Evolutionary conservation across 1,140 invertebrate species (phyloP).

Genomic region (Fragariocoptes setiger): DNA sequence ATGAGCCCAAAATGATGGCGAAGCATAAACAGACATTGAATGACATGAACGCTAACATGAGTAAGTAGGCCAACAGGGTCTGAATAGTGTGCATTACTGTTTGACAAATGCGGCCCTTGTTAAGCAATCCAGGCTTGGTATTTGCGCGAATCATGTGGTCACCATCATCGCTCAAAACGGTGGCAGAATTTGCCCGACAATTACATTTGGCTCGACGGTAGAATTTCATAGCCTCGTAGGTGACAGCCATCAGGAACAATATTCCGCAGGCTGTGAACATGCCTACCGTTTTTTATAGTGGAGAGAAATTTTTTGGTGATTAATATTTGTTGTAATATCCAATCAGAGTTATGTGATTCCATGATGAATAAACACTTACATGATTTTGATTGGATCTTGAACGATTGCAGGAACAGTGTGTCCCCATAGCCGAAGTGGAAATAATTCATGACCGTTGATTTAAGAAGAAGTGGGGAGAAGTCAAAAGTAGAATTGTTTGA

Average conservation of each 20-base stretch:
- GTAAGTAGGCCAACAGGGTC: constrained; percentile 19
- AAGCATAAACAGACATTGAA: constrained; percentile 22
- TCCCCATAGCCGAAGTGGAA: not conserved
- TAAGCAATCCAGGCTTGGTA: not conserved
- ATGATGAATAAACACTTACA: no score
- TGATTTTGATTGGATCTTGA: no score
- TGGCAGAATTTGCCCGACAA: not conserved
- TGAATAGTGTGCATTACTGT: constrained; percentile 45
- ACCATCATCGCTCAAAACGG: not conserved
- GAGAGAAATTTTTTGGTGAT: no score
- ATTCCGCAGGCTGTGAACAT: constrained; percentile 5
- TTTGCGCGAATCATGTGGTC: not conserved
- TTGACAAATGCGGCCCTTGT: constrained; percentile 7
- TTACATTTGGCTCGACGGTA: constrained; percentile 4
- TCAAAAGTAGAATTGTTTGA: no score
- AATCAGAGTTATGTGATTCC: no score
- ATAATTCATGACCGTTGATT: no score
- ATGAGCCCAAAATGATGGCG: constrained; percentile 19
- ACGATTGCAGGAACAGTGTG: not conserved
- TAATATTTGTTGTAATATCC: no score
- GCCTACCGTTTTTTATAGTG: not conserved
- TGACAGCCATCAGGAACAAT: constrained; percentile 7
- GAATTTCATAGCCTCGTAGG: constrained; percentile 9
- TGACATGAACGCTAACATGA: constrained; percentile 25
- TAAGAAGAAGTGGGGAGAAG: no score